phyloP scores from a whole-genome alignment of 2,888 invertebrate genomes.

The Gastracanthus pulcherrimus region DNA sequence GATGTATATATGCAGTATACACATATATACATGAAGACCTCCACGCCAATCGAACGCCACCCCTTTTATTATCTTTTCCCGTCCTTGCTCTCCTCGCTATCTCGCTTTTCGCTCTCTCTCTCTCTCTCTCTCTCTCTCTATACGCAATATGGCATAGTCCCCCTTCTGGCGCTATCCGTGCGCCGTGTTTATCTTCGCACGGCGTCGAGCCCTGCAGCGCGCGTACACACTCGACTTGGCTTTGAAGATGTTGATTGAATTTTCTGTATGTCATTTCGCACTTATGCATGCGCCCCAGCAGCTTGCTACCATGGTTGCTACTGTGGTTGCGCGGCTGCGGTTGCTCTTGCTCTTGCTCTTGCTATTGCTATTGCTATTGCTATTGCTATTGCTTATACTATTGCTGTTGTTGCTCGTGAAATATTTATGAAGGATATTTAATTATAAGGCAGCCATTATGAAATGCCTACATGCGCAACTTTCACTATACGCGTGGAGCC shows the following conservation, averaged over 20 bases:
- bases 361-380: too few species aligned
- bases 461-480: neutral
- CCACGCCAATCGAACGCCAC: neutral
- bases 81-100: neutral
- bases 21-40: too few species aligned
- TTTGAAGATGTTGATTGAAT: slow-evolving; percentile 14
- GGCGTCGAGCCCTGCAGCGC: too few species aligned
- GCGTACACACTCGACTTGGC: neutral
- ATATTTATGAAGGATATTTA: slow-evolving; percentile 10
- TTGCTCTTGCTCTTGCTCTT: too few species aligned
- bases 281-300: too few species aligned
- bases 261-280: neutral
- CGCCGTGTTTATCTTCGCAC: neutral
- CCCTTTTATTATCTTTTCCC: slow-evolving; percentile 15
- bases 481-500: neutral
- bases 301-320: too few species aligned
- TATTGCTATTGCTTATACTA: too few species aligned
- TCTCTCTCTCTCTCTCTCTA: too few species aligned
- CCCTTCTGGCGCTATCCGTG: neutral
- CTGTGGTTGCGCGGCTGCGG: too few species aligned
- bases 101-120: neutral
- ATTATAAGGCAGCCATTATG: neutral
- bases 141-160: too few species aligned
- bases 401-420: neutral
- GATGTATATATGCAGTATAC: too few species aligned